Evolutionary conservation across 92 coral and sea anemone genomes (phyloP), one percentile per base, ranked within the genome.

Genomic region (Epizoanthus ramosus): DNA sequence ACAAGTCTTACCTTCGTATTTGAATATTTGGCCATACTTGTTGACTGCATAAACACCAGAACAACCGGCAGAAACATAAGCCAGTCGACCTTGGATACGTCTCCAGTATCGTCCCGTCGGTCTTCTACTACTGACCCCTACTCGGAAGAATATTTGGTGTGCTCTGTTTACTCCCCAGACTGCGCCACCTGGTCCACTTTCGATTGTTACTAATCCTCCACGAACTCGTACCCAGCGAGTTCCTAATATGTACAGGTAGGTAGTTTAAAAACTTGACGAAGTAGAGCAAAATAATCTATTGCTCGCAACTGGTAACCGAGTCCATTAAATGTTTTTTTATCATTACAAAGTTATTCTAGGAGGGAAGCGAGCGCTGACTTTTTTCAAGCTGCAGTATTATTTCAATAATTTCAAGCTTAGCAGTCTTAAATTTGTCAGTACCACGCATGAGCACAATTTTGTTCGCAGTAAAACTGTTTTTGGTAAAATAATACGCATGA

Each of bases 21-120:
- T 77, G 52, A 77, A 77, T 61, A 77, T 61, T 22, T 61, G 71
- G 5, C 82, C 82, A 10, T 57, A 77, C 82, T 23, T 63, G 50
- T 77, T 77, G 57, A 61, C 58, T 3, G 82, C 82, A 41, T 41
- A 77, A 13, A 37, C 37, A 0, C 82, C 82, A 12, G 24, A 14
- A 21, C 82, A 77, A 5, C 82, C 82, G 16, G 17, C 57, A 13
- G 82, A 57, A 39, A 77, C 21, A 14, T 2, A 37, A 18, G 82
- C 63, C 82, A 77, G 41, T 77, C 71, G 68, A 22, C 82, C 82
- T 1, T 71, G 82, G 39, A 77, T 60, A 43, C 82, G 82, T 23
- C 82, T 77, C 82, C 82, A 77, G 22, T 39, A 61, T 10, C 59
- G 82, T 39, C 82, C 82, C 15, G 17, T 77, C 12, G 60, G 82